These are phyloP conservation scores for Macaca fascicularis DNA, from an alignment of 2,113 vertebrate species.

Conservation along the genomic window T2T-MFA8v1.1 NC_088375.1:116867001-116867500, in stretches of 20 bases:
- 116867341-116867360: neutral
- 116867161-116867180: neutral
- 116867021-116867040: too few species aligned
- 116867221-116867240: neutral
- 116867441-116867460: neutral
- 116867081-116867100: neutral
- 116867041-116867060: neutral
- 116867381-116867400: neutral
- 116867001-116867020: neutral
- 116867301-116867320: neutral
- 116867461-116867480: neutral
- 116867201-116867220: neutral
- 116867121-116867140: neutral
- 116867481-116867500: neutral
- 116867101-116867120: neutral
- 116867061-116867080: neutral
- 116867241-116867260: neutral
- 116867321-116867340: neutral
- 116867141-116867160: neutral
- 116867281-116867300: neutral
- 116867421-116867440: neutral
- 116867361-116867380: neutral
- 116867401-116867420: neutral
- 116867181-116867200: neutral
- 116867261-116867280: neutral